These are phyloP conservation scores for Caradrina kadenii DNA, from an alignment of 2,888 invertebrate genomes.

Conservation along the genomic window DNA sequence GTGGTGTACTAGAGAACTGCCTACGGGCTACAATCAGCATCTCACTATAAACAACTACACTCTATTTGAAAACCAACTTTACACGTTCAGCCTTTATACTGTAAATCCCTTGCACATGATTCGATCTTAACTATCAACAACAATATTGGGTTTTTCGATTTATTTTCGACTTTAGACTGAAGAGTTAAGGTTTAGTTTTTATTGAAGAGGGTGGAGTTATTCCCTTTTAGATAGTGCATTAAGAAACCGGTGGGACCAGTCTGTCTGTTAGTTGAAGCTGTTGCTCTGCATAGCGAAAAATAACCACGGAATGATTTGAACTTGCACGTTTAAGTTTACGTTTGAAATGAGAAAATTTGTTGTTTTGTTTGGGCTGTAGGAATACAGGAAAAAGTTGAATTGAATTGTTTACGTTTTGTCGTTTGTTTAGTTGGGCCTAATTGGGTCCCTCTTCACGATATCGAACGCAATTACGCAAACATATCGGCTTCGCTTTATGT, in stretches of 20 bases:
- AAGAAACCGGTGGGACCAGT: slow-evolving; percentile 84
- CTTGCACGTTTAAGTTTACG: slow-evolving; percentile 59
- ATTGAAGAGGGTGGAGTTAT: slow-evolving; percentile 30
- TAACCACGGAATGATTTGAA: slow-evolving; percentile 74
- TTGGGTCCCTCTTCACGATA: neutral
- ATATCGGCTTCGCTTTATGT: too few relatives aligned
- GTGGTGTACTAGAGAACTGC: slow-evolving; percentile 70
- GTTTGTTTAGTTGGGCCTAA: neutral
- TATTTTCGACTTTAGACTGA: slow-evolving; percentile 19
- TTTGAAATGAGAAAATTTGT: slow-evolving; percentile 1
- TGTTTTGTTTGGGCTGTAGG: too few relatives aligned
- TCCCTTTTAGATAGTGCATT: slow-evolving; percentile 59
- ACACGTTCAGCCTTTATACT: slow-evolving; percentile 50
- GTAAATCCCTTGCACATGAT: slow-evolving; percentile 54
- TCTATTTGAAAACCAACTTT: slow-evolving; percentile 64
- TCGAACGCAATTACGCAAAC: too few relatives aligned
- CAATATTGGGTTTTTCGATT: neutral
- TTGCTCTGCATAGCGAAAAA: slow-evolving; percentile 83
- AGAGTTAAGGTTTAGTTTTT: slow-evolving; percentile 56
- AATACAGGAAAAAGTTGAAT: too few relatives aligned
- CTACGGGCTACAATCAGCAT: slow-evolving; percentile 74
- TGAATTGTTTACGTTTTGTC: too few relatives aligned
- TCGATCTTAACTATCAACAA: slow-evolving; percentile 17
- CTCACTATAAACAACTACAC: slow-evolving; percentile 42
- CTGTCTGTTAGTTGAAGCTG: slow-evolving; percentile 74